These are phyloP conservation scores for Lophochroa leadbeateri DNA, from an alignment of 2,113 vertebrate genomes.

Conservation along the genomic window DNA sequence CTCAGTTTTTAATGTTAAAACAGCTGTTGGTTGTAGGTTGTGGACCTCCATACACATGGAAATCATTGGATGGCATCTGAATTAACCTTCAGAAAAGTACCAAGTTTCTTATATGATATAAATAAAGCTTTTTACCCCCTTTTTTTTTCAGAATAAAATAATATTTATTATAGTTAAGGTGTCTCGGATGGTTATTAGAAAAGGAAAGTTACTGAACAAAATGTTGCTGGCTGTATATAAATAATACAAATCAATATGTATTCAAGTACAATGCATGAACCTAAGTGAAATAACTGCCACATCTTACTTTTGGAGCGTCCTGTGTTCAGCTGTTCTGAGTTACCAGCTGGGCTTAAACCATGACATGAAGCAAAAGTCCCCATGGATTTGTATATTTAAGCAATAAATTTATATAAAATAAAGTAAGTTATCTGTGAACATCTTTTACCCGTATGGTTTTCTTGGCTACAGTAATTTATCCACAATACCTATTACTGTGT, in stretches of 20 bases:
- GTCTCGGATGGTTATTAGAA: background rate
- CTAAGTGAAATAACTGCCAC: background rate
- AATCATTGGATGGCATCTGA: background rate
- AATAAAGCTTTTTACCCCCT: background rate
- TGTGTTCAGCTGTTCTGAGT: background rate
- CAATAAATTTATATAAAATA: background rate
- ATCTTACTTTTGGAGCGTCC: background rate
- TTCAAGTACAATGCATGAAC: background rate
- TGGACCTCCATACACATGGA: background rate
- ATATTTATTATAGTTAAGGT: background rate
- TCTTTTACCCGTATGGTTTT: background rate
- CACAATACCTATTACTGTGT: background rate
- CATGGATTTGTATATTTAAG: background rate
- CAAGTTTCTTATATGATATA: background rate
- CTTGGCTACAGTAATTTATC: background rate
- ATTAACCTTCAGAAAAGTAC: background rate
- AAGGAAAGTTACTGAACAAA: background rate
- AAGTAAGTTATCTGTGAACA: background rate
- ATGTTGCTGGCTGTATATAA: background rate
- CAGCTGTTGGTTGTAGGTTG: background rate
- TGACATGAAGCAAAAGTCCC: background rate
- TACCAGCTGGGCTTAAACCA: background rate
- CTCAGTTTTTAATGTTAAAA: background rate
- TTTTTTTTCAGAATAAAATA: constrained; percentile 10
- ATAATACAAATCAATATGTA: background rate